phyloP scores from a whole-genome alignment of 2,113 vertebrate species.

The Epinephelus cyanopodus region DNA sequence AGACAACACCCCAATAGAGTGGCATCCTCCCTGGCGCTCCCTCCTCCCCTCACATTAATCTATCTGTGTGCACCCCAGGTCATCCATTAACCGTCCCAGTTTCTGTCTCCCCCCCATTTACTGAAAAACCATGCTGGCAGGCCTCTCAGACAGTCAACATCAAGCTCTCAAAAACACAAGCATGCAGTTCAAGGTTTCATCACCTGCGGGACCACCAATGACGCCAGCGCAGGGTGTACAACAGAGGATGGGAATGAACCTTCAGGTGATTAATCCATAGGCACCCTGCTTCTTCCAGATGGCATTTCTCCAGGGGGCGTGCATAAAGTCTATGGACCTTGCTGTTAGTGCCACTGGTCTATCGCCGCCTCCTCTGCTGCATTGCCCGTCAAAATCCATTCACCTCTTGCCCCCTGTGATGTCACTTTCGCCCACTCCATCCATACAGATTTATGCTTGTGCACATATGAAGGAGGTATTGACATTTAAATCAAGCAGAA shows the following conservation, averaged over 20 bases:
- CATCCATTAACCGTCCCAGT: constrained; percentile 60
- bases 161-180: constrained; percentile 31
- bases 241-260: constrained; percentile 35
- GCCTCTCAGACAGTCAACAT: constrained; percentile 31
- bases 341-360: constrained; percentile 40
- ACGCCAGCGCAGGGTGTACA: constrained; percentile 40
- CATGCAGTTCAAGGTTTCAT: constrained; percentile 25
- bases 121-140: constrained; percentile 24
- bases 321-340: constrained; percentile 55
- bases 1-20: constrained; percentile 54
- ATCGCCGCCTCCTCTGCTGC: constrained; percentile 14
- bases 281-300: constrained; percentile 61
- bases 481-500: constrained; percentile 76
- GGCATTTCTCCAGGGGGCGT: constrained; percentile 61
- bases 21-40: constrained; percentile 41
- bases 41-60: constrained; percentile 60
- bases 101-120: constrained; percentile 39
- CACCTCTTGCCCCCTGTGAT: constrained; percentile 38
- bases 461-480: constrained; percentile 74
- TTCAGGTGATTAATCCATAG: constrained; percentile 60
- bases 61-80: constrained; percentile 46
- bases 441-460: constrained; percentile 55
- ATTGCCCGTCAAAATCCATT: constrained; percentile 42
- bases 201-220: constrained; percentile 36
- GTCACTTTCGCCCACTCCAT: constrained; percentile 60